Evolutionary conservation across 2,888 invertebrate species (phyloP).

Genomic region (Sarcophaga carnaria): DNA sequence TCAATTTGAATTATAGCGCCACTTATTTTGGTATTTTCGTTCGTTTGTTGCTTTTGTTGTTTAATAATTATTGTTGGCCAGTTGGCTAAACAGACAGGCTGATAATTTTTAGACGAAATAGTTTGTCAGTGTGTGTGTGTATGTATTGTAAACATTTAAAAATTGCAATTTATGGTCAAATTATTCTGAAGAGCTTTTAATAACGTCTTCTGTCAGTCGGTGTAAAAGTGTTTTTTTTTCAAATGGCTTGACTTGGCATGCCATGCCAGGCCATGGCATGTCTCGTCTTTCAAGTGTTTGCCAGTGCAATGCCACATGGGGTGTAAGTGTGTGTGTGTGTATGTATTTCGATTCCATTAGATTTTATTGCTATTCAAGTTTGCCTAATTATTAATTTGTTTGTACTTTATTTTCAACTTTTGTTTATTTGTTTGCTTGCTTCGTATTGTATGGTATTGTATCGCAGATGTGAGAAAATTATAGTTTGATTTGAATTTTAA

Average conservation of each 20-base stretch:
- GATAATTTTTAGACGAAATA: slow-evolving; percentile 19
- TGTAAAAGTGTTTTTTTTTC: slow-evolving; percentile 14
- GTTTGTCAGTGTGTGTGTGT: slow-evolving; percentile 27
- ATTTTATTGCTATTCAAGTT: slow-evolving; percentile 17
- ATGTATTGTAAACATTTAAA: background rate
- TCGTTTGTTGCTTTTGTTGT: background rate
- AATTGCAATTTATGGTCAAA: slow-evolving; percentile 62
- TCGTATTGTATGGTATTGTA: no score
- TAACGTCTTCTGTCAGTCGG: slow-evolving; percentile 20
- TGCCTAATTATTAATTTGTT: slow-evolving; percentile 59
- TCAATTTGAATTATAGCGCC: slow-evolving; percentile 65
- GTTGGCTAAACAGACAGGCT: slow-evolving; percentile 3
- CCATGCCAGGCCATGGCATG: slow-evolving; percentile 25
- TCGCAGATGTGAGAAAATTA: slow-evolving; percentile 61
- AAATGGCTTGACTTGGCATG: slow-evolving; percentile 28
- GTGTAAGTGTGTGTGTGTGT: background rate
- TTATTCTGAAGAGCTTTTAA: slow-evolving; percentile 57
- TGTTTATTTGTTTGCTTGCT: background rate
- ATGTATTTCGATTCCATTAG: background rate
- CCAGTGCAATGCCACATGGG: background rate
- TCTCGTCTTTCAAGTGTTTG: background rate
- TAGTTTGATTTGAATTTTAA: slow-evolving; percentile 42
- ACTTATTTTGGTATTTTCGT: slow-evolving; percentile 49
- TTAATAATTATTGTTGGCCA: background rate
- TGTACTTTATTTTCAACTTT: slow-evolving; percentile 7